phyloP scores from a whole-genome alignment of 2,797 vertebrate genomes.

The Cirrhinus molitorella region DNA sequence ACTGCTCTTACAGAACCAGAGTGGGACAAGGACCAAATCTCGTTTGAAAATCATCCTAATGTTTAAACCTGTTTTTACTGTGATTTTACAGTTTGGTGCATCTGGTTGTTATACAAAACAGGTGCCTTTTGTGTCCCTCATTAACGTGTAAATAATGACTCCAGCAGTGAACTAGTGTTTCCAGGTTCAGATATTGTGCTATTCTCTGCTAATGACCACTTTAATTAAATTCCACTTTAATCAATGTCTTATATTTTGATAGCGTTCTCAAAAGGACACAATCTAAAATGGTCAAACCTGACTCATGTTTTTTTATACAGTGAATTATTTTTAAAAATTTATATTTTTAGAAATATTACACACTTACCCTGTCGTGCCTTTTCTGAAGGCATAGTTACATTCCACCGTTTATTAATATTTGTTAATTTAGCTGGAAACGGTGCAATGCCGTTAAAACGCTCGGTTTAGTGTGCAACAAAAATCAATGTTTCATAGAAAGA shows the following conservation, averaged over 20 bases:
- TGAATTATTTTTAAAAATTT: not conserved
- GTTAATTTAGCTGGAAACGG: not conserved
- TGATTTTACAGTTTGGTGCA: not conserved
- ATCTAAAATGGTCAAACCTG: not conserved
- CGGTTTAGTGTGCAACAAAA: not conserved
- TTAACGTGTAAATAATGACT: not conserved
- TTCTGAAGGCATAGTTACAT: slow-evolving; percentile 1
- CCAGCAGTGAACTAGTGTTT: not conserved
- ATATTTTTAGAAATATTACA: not conserved
- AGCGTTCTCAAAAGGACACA: not conserved
- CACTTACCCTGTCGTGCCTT: not conserved
- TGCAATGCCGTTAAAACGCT: not conserved
- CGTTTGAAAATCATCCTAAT: not conserved
- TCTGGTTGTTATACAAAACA: not conserved
- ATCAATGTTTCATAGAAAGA: no score
- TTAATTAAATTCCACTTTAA: not conserved
- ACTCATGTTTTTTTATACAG: not conserved
- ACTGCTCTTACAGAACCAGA: slow-evolving; percentile 52
- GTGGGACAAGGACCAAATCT: slow-evolving; percentile 64
- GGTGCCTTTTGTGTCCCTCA: slow-evolving; percentile 4
- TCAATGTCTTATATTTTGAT: not conserved
- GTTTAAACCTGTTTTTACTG: not conserved
- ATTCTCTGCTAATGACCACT: not conserved
- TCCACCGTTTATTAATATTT: not conserved
- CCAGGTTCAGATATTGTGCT: not conserved